Percentiles rank a stretch among this genome's conserved stretches.
Conservation (phyloP, 1,140 invertebrate genomes). For the Lasioglossum albipes region DNA sequence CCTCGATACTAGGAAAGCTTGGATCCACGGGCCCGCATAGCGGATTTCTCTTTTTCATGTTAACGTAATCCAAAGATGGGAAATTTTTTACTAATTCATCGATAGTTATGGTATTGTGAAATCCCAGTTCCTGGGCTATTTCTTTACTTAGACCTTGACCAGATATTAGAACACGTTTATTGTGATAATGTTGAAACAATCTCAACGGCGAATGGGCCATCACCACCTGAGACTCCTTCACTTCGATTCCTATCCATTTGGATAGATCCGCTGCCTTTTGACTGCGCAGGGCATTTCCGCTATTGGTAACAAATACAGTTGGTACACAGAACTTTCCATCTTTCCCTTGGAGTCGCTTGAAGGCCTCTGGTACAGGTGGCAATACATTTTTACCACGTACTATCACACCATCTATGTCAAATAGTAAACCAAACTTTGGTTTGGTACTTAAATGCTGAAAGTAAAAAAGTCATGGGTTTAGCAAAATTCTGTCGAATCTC, state of each 20-base stretch:
- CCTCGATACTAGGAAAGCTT: conserved; percentile 81
- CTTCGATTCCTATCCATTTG: conserved; percentile 83
- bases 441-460: conserved; percentile 72
- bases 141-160: conserved; percentile 85
- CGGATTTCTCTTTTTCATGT: conserved; percentile 82
- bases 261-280: conserved; percentile 84
- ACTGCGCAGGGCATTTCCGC: conserved; percentile 82
- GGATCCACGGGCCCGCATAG: conserved; percentile 80
- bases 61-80: conserved; percentile 86
- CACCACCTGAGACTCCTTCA: conserved; percentile 85
- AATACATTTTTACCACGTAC: conserved; percentile 84
- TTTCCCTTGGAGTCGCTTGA: conserved; percentile 80
- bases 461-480: conserved; percentile 10
- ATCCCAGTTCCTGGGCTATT: conserved; percentile 86
- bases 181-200: conserved; percentile 84
- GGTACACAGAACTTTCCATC: conserved; percentile 84
- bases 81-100: conserved; percentile 83
- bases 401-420: conserved; percentile 88
- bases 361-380: conserved; percentile 83
- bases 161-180: conserved; percentile 85
- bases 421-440: conserved; percentile 84
- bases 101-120: conserved; percentile 83
- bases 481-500: background rate
- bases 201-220: conserved; percentile 87
- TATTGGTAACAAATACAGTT: conserved; percentile 87